Base-by-base conservation (phyloP, 2,797 vertebrate genomes). In the Anguilla obscura region DNA sequence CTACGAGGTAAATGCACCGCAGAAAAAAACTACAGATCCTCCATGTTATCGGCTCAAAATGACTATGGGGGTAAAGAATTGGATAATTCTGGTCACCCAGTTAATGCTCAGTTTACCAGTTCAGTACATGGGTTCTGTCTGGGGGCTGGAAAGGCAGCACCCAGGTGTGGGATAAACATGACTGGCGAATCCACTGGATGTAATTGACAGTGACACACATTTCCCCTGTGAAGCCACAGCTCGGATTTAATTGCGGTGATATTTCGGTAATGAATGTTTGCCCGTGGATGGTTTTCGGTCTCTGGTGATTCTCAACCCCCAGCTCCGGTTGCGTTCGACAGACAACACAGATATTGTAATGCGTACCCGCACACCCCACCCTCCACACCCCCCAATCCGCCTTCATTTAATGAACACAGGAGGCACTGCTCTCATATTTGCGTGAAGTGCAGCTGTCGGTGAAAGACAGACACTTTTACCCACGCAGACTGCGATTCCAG, bases 211-310 rank as follows among this genome's bases (percentile, higher is more conserved):
- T 80, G 74, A 27, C 58, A 83, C 60, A 83, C 27, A 83, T 66
- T 9, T n/a, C 58, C 36, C 48, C 58, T 50, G 14, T 66, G 45
- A 60, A 87, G 27, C 27, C 60, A 84, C 14, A 30, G 54, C 58
- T 87, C 4, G 40, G n/a, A n/a, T 50, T 56, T 76, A 85, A 66
- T 84, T 80, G 45, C 86, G 50, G 45, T 7, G 5, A 36, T 82
- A 36, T 89, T 40, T 87, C 71, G 54, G 86, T 82, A n/a, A 82
- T 82, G 79, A 21, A n/a, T 48, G 40, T n/a, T 48, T 50, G 12
- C 33, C 36, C 18, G 0, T 3, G 30, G 16, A 36, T 33, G 2
- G 16, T 4, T 45, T 7, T 21, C 8, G 3, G 33, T 14, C 71
- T 76, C 30, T 30, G 12, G 16, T 76, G 71, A 36, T 36, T 36